Evolutionary conservation across 2,797 vertebrate species (phyloP).

Genomic region (Mormyrops boulengeri): DNA sequence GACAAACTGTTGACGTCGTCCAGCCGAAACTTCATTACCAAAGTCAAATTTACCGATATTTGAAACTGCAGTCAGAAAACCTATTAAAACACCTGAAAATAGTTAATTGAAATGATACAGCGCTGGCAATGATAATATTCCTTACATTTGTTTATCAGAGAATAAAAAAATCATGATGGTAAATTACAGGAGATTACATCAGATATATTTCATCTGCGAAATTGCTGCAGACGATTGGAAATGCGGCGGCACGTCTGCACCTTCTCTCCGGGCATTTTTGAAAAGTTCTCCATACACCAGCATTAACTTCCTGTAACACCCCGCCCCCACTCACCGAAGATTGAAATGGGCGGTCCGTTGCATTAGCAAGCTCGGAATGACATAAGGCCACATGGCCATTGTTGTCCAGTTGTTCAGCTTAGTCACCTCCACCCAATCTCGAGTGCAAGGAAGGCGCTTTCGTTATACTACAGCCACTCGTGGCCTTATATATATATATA

Average conservation of each 20-base stretch:
- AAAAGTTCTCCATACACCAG: background rate
- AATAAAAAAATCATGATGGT: background rate
- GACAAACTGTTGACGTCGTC: background rate
- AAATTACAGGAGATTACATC: background rate
- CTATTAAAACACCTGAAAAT: background rate
- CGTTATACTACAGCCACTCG: background rate
- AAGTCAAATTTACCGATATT: background rate
- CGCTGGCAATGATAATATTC: background rate
- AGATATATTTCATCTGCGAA: background rate
- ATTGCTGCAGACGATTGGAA: background rate
- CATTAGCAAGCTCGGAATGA: background rate
- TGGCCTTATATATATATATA: conserved; percentile 38
- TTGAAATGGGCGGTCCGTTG: background rate
- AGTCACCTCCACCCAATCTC: background rate
- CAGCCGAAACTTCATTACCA: background rate
- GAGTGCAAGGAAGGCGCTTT: background rate
- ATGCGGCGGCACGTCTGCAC: background rate
- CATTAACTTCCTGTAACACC: background rate
- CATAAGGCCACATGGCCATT: background rate
- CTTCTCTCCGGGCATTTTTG: background rate
- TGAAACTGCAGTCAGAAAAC: background rate
- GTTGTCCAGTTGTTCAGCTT: background rate
- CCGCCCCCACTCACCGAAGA: background rate
- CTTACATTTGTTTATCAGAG: conserved; percentile 7
- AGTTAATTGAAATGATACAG: background rate